A percentile compares a stretch with the other conserved stretches of the same genome.
phyloP scores from a whole-genome alignment of 2,888 invertebrate species.

The Xylota segnis region DNA sequence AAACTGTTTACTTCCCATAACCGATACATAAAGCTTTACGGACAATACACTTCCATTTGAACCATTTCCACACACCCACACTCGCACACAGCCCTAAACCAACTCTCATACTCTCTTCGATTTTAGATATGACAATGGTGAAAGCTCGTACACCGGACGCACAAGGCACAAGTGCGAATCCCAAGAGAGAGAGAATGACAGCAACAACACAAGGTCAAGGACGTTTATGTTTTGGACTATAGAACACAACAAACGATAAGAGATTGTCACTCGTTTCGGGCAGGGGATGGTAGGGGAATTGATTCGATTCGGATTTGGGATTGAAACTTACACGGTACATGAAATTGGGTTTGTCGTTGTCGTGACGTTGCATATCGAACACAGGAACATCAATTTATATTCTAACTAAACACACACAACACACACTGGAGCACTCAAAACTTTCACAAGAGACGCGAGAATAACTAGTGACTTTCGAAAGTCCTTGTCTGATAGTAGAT shows the following conservation, averaged over 20 bases:
- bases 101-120: neutral
- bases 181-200: conserved; percentile 40
- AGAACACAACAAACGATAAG: conserved; percentile 31
- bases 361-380: conserved; percentile 37
- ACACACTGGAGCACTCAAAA: neutral
- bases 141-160: conserved; percentile 33
- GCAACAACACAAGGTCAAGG: conserved; percentile 63
- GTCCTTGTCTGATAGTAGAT: neutral
- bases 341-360: conserved; percentile 35
- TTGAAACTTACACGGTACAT: conserved; percentile 49
- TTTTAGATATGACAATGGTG: conserved; percentile 10
- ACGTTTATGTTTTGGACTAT: conserved; percentile 65
- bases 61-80: conserved; percentile 10
- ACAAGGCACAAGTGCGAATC: conserved; percentile 10
- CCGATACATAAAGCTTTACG: conserved; percentile 33
- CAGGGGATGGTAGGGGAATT: neutral
- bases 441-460: neutral
- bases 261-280: conserved; percentile 16
- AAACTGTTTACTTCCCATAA: conserved; percentile 51
- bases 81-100: neutral
- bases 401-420: neutral
- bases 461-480: neutral
- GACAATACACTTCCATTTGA: conserved; percentile 29
- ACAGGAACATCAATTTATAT: conserved; percentile 17
- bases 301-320: neutral